Conservation (phyloP, 2,113 vertebrate genomes). For the Oreochromis niloticus region DNA sequence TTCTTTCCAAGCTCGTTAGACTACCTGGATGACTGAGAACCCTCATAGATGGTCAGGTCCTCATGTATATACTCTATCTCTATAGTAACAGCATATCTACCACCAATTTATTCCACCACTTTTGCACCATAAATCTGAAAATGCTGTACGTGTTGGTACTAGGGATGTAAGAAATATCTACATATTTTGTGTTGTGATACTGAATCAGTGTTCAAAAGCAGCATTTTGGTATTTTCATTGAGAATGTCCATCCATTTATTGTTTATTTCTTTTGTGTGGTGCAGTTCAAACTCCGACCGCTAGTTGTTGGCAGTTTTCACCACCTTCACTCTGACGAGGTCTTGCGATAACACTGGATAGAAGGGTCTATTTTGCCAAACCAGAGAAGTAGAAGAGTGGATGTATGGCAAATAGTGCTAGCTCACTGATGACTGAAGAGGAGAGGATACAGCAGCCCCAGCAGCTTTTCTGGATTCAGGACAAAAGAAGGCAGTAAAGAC, state of each 20-base stretch:
- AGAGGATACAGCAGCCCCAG: not conserved
- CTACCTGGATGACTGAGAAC: not conserved
- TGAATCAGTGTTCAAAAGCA: not conserved
- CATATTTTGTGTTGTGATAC: not conserved
- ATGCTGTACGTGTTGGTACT: not conserved
- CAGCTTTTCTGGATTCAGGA: not conserved
- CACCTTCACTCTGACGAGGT: not conserved
- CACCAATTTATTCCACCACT: not conserved
- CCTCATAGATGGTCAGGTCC: not conserved
- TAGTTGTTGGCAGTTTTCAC: not conserved
- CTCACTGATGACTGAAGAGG: not conserved
- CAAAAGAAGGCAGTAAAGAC: not conserved
- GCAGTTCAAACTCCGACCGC: not conserved
- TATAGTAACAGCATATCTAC: not conserved
- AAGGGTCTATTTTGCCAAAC: not conserved
- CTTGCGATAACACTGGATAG: too few relatives aligned
- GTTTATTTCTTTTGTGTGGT: not conserved
- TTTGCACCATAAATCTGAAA: not conserved
- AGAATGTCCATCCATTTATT: not conserved
- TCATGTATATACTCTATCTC: not conserved
- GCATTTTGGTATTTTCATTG: not conserved
- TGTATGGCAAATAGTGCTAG: not conserved
- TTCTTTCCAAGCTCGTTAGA: too few relatives aligned
- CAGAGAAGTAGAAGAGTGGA: not conserved
- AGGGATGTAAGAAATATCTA: not conserved